phyloP scores from a whole-genome alignment of 2,797 vertebrate species.

The Coluber constrictor region DNA sequence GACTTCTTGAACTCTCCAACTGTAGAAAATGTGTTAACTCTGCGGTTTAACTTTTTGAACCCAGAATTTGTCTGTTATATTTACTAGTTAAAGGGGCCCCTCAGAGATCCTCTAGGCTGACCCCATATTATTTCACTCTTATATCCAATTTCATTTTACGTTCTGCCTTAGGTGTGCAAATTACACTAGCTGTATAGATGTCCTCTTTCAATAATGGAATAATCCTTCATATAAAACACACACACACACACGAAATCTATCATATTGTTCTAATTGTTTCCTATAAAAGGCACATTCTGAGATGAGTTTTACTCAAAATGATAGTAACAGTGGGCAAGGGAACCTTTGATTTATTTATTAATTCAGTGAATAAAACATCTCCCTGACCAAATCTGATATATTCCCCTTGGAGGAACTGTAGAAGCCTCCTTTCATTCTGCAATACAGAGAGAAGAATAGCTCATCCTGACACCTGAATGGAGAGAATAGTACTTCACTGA shows the following conservation, averaged over 20 bases:
- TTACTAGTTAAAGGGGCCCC: too few species aligned
- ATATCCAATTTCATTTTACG: too few species aligned
- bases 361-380: not conserved
- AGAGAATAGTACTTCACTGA: not conserved
- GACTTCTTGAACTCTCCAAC: too few species aligned
- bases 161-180: not conserved
- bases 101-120: too few species aligned
- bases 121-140: too few species aligned
- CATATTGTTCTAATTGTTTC: not conserved
- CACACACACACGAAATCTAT: not conserved
- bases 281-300: not conserved
- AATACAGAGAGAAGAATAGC: not conserved
- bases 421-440: not conserved
- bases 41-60: too few species aligned
- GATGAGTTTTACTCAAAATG: not conserved
- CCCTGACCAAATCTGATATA: not conserved
- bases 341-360: not conserved
- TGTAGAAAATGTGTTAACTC: too few species aligned
- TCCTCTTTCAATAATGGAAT: not conserved
- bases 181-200: not conserved
- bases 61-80: too few species aligned
- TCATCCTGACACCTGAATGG: not conserved
- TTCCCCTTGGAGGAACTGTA: not conserved
- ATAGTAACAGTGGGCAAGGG: not conserved
- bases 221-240: not conserved